Evolutionary conservation across 2,888 invertebrate species (phyloP), one percentile per base, ranked within the genome.

Genomic region (Azorinus chamasolen): DNA sequence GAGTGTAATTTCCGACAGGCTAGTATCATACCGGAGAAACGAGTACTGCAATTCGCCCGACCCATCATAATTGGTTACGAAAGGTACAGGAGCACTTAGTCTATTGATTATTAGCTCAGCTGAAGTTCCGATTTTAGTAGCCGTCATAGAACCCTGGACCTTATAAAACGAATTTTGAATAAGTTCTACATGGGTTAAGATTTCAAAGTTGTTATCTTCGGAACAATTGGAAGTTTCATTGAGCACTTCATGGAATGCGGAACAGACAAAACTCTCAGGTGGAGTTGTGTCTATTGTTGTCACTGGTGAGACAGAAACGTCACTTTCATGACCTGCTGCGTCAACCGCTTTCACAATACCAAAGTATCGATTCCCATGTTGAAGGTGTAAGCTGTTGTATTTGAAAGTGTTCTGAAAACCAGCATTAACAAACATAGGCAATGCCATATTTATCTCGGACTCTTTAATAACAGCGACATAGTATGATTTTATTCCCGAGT

Each of bases 401-500:
- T 25, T 48, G n/a, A 20, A 53, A n/a, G 16, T 27, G 8, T 46
- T 63, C 32, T 54, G 45, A 4, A 69, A 43, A 6, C 64, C 64
- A 1, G 54, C 69, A 37, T 50, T 43, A 0, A 37, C 64, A 48
- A 66, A 61, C 16, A 48, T 54, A 12, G 14, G 10, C 12, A 32
- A 24, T 10, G 37, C 20, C 20, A 18, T 14, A 14, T 55, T 55
- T 10, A 8, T 37, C 5, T 37, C 45, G 6, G 5, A 14, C 5
- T 46, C 61, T 46, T 72, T 61, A 16, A 46, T 8, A 4, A 65
- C 5, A 1, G 65, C 65, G 1, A 58, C 61, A 18, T 18, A 32
- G 41, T 72, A 72, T 3, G 45, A 46, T 14, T 48, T 51, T 6
- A 83, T 73, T 5, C 74, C 63, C 0, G 83, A 80, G 43, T 69